phyloP scores from a whole-genome alignment of 92 coral and sea anemone species.

The Palythoa heliodiscus region DNA sequence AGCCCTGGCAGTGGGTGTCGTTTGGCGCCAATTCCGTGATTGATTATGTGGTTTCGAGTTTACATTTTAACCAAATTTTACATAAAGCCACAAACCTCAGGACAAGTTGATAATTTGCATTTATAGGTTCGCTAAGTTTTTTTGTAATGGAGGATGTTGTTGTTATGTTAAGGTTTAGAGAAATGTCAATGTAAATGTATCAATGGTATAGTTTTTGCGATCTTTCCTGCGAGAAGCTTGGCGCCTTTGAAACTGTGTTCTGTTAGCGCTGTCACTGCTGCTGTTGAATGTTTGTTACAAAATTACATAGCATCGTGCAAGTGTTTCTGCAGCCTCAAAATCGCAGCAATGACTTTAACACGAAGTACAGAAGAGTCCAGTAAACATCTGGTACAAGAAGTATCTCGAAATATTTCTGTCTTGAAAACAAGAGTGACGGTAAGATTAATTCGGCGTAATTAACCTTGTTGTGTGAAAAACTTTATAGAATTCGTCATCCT shows the following conservation, averaged over 20 bases:
- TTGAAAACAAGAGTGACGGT: conserved; percentile 22
- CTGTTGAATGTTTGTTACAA: conserved; percentile 1
- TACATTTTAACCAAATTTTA: conserved; percentile 4
- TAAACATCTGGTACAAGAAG: neutral
- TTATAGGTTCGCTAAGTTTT: neutral
- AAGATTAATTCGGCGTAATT: neutral
- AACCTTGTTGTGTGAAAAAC: neutral
- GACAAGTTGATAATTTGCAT: conserved; percentile 20
- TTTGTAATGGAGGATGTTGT: neutral
- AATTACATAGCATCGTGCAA: neutral
- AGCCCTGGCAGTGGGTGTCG: neutral
- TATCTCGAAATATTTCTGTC: conserved; percentile 19
- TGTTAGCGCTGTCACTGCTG: neutral
- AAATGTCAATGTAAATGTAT: neutral
- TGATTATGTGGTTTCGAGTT: conserved; percentile 26
- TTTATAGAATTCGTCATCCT: neutral
- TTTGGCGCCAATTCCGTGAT: neutral
- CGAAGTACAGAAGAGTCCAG: neutral
- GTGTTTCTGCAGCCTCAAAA: neutral
- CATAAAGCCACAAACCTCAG: neutral
- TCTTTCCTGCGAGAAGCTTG: neutral
- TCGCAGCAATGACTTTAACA: neutral
- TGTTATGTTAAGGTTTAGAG: neutral
- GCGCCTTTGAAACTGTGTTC: neutral
- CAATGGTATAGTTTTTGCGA: neutral